Conservation (phyloP, 2,113 vertebrate genomes). For the Psophia crepitans region DNA sequence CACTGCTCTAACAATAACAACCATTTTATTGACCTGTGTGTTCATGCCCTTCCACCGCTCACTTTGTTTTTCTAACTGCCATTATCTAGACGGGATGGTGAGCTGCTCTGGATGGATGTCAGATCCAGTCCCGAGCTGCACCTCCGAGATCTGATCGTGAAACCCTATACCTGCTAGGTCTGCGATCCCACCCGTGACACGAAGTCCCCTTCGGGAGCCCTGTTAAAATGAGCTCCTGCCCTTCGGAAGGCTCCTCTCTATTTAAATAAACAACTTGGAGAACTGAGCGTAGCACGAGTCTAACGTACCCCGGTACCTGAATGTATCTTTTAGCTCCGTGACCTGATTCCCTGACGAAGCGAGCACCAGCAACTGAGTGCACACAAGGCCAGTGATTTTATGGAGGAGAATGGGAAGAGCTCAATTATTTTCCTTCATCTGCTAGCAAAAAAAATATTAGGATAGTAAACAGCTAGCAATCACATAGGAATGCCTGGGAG, state of each 20-base stretch:
- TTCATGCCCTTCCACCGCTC: neutral
- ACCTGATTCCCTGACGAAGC: neutral
- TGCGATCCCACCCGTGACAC: neutral
- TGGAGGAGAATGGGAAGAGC: neutral
- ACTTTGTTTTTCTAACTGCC: neutral
- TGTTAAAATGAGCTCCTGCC: neutral
- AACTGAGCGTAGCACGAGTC: neutral
- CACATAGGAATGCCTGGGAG: neutral
- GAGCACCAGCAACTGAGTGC: neutral
- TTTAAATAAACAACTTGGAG: neutral
- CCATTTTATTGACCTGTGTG: neutral
- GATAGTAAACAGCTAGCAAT: neutral
- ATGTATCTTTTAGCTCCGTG: neutral
- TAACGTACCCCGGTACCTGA: neutral
- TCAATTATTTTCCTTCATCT: neutral
- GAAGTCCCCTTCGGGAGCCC: neutral
- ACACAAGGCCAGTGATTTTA: neutral
- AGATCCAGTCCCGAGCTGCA: neutral
- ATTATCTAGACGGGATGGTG: neutral
- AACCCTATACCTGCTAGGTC: neutral
- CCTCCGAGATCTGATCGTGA: neutral
- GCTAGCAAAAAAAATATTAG: neutral
- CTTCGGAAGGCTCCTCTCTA: neutral
- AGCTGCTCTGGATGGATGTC: neutral
- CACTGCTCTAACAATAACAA: neutral